Base-by-base conservation (phyloP, 2,113 vertebrate species). In the Typhlomys cinereus region DNA sequence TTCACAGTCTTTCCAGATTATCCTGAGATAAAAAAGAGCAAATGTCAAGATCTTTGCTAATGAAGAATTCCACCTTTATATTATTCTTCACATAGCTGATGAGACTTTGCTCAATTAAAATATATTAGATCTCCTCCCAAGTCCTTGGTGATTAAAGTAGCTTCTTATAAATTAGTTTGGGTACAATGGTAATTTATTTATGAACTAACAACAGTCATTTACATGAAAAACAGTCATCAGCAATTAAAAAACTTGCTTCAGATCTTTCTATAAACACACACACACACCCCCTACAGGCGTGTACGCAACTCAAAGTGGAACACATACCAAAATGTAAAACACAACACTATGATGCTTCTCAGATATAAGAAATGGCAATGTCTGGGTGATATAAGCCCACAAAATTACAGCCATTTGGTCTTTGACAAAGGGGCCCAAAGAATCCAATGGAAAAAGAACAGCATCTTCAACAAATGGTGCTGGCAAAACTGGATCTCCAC, bases 1-100 rank as follows among this genome's bases (percentile, higher is more conserved):
- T 89, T 57, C 13, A 73, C 2, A 64, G n/a, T 82, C 61, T 76
- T 96, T 46, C 71, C 44, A 90, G 90, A 52, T 83, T 61, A 76
- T 76, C 27, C 66, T 44, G 71, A 89, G 91, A 67, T 41, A 93
- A 11, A 39, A 93, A 90, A 95, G 7, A 29, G 9, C n/a, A 90
- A 71, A 66, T 69, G 15, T 80, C 48, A 88, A 84, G 86, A 54
- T 25, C 3, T 89, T 89, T 17, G 23, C 34, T 92, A 48, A 92
- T 25, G 73, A 94, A 87, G 44, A 91, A 69, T 84, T 71, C 39
- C 11, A 84, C 61, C 52, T 36, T 92, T 31, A 57, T 61, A 79
- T 86, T 39, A 89, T 83, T 50, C 25, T 64, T 31, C 52, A 81
- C 27, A 87, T 48, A 31, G 57, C 29, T 83, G 34, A 80, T 90